Evolutionary conservation across 2,113 vertebrate species (phyloP), one percentile per base, ranked within the genome.

Genomic region (Catharus minimus): DNA sequence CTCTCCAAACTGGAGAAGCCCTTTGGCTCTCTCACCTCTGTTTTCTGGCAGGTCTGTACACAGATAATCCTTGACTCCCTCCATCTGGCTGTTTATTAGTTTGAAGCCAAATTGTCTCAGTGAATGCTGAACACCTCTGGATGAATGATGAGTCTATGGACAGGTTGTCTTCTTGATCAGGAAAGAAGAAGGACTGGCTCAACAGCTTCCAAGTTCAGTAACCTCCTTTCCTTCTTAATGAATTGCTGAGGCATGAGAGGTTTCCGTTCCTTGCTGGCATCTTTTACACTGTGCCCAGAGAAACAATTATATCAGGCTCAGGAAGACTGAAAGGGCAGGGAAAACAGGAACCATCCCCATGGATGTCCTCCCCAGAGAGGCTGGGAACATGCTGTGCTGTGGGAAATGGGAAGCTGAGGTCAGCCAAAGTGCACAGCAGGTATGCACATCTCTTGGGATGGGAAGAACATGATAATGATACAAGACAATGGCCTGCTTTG

Each of bases 221-320:
- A 94, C 89, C 85, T 97, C 88, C 74, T 95, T 96, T 96, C 93
- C 88, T 97, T 95, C 94, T 95, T 92, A 96, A 97, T 95, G 96
- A 97, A 97, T 97, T 96, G 87, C 95, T 96, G 76, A 96, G 92
- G 95, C 92, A 96, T 97, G 97, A 98, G 97, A 93, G 79, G 95
- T 80, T 98, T 98, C 98, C 97, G 95, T 96, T 97, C 86, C 91
- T 96, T 92, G 89, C 80, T 98, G 97, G 98, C 97, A 98, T 97
- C 96, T 97, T 67, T 91, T 88, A 89, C 77, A 71, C 92, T 92
- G 91, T 97, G 96, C 97, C 97, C 97, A 92, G 75, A 92, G 95
- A 98, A 98, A 98, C 98, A 98, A 98, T 98, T 94, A 3, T 98
- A 98, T 98, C 98, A 95, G 94, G 72, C 73, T 97, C 97, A 97